A percentile compares a stretch with the other conserved stretches of the same genome.
Evolutionary conservation across 2,888 invertebrate species (phyloP).

Genomic region (Chromoteleia sp.): DNA sequence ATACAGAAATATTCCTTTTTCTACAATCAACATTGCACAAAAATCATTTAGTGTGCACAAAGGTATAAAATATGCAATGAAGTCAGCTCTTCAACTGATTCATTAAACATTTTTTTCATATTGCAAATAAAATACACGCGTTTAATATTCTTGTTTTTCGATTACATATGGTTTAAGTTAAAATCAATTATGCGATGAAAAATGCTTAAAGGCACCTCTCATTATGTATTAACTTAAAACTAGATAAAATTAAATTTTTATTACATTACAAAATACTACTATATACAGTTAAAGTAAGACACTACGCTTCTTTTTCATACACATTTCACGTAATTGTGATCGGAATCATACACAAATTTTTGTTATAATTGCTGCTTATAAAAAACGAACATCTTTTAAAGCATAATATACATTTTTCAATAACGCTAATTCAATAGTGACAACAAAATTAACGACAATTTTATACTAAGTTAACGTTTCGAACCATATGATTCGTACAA

Average conservation of each 20-base stretch:
- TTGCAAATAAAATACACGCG: constrained; percentile 54
- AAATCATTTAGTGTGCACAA: constrained; percentile 40
- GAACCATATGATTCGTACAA: constrained; percentile 10
- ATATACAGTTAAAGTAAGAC: constrained; percentile 80
- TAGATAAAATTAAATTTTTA: constrained; percentile 81
- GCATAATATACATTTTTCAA: constrained; percentile 2
- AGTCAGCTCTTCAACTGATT: constrained; percentile 19
- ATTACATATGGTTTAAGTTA: constrained; percentile 59
- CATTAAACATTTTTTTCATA: constrained; percentile 29
- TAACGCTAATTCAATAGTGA: constrained; percentile 3
- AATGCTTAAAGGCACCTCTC: constrained; percentile 81
- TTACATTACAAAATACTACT: constrained; percentile 79
- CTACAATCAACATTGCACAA: constrained; percentile 44
- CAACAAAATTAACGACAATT: constrained; percentile 11
- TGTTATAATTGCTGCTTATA: constrained; percentile 26
- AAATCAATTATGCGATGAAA: constrained; percentile 58
- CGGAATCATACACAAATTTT: constrained; percentile 69
- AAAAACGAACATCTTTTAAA: constrained; percentile 5
- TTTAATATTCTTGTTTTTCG: constrained; percentile 33
- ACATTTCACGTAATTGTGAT: constrained; percentile 73
- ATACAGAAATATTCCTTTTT: constrained; percentile 36
- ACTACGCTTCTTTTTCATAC: constrained; percentile 73
- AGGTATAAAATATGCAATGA: constrained; percentile 41
- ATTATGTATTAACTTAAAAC: constrained; percentile 80
- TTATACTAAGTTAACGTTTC: constrained; percentile 11